A percentile compares a stretch with the other conserved stretches of the same genome.
Conservation (phyloP, 2,888 invertebrate genomes). For the Drosophila imparisetae region DNA sequence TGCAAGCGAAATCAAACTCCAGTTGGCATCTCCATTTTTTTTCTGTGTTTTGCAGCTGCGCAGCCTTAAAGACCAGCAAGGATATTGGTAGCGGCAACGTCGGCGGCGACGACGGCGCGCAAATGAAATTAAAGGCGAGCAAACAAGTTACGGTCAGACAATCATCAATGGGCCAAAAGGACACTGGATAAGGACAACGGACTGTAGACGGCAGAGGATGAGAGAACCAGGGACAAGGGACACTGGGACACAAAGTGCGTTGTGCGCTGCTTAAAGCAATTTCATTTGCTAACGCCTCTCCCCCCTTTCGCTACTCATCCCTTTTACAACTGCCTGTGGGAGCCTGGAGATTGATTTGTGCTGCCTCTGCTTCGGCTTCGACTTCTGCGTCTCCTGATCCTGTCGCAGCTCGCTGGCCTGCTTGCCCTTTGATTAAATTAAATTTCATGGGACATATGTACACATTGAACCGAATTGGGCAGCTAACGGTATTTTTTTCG, state of each 20-base stretch:
- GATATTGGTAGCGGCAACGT: constrained; percentile 32
- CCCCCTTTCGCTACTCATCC: constrained; percentile 19
- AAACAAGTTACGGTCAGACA: constrained; percentile 82
- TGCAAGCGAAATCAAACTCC: constrained; percentile 41
- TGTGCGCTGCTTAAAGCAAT: constrained; percentile 73
- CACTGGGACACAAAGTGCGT: constrained; percentile 62
- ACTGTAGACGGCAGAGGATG: constrained; percentile 34
- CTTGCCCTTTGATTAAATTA: constrained; percentile 83
- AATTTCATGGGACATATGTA: constrained; percentile 81
- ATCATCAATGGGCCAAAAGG: constrained; percentile 74
- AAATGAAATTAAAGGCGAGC: constrained; percentile 83
- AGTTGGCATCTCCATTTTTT: constrained; percentile 26
- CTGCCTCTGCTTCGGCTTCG: constrained; percentile 18
- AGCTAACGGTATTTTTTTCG: constrained; percentile 33
- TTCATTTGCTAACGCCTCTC: constrained; percentile 68
- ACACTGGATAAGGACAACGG: constrained; percentile 69
- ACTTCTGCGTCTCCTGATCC: constrained; percentile 9
- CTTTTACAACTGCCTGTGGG: constrained; percentile 58
- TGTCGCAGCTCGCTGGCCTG: constrained; percentile 52
- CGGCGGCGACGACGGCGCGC: constrained; percentile 57
- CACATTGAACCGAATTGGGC: constrained; percentile 62
- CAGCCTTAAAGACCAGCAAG: constrained; percentile 56
- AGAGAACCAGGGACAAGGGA: constrained; percentile 45
- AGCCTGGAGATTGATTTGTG: constrained; percentile 82
- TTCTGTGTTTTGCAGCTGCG: constrained; percentile 11